Base-by-base conservation (phyloP, 1,140 invertebrate species). In the Pseudomyrmex pallidus region DNA sequence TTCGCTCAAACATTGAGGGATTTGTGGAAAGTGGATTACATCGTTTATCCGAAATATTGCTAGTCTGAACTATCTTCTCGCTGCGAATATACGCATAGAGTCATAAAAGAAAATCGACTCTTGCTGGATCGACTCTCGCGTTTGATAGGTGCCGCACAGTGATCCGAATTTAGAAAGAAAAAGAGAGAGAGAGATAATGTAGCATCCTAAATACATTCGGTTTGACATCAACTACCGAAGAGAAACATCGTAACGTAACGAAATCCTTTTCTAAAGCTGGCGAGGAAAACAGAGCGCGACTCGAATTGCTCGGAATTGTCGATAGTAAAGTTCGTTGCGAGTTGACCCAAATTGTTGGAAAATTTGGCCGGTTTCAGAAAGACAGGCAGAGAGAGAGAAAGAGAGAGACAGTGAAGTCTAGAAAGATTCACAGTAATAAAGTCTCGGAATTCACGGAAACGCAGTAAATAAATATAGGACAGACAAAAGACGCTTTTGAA, bases 141-240 rank as follows among this genome's bases (percentile, higher is more conserved):
- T 80, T 70, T 77, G 78, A 57, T 72, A 48, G 68, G n/a, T 22
- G 74, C 48, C 46, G 84, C 74, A 56, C 20, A 88, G 84, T 86
- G 84, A 88, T 84, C 87, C 84, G 85, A 88, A 89, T 89, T 86
- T 88, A 83, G 72, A 73, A 0, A 35, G 5, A 35, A 35, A 35
- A 35, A 35, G 35, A 35, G 35, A 35, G 25, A 25, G 5, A 35
- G 5, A 35, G 35, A 35, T 35, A 35, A 10, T 20, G 61, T 66
- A 70, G 59, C 70, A 80, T 67, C 72, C 84, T 88, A 86, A 84
- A 88, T 88, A 86, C 68, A 48, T 72, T 74, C 13, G 52, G 35
- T 56, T 17, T 46, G 57, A 83, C 54, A 74, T 63, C 61, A 59
- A 52, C 63, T 56, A 46, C 57, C 25, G 44, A 52, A 73, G 86